Base-by-base conservation (phyloP, 2,888 invertebrate genomes). In the Exephanes ischioxanthus region DNA sequence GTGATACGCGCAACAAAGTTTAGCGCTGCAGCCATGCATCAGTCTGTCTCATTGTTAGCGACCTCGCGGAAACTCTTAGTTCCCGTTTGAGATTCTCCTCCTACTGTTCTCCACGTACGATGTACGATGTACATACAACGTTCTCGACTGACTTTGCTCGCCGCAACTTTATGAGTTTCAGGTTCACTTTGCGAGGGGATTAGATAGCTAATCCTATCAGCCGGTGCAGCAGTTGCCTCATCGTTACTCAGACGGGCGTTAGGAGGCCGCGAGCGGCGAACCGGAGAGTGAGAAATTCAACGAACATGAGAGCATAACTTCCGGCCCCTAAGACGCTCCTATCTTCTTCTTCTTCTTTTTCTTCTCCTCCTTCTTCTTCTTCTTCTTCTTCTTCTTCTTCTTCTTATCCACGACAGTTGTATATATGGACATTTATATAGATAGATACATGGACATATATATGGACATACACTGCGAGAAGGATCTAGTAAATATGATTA, bases 121-220 rank as follows among this genome's bases (percentile, higher is more conserved):
- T 41, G n/a, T 58, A 33, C 70, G 68, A 41, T 58, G 22, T 26
- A 58, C 55, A 11, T 26, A 26, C 3, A 58, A 26, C 61, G 45
- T 66, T 77, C 77, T 48, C 66, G n/a, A 30, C 51, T 55, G 71
- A 58, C 48, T 58, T 48, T 37, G 26, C 71, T 19, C 67, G 16
- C 63, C 79, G 45, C 63, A 37, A 70, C 82, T 76, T 51, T 68
- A 53, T 37, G 45, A 79, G 85, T 85, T 85, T 82, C 85, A 70
- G 78, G 82, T 82, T 85, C 85, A 75, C 82, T 85, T 75, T 70
- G 70, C 67, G 51, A 75, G 71, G 45, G 82, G 79, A 82, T 85
- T 82, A 85, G 81, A 85, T 76, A 82, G 45, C 78, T 82, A 85
- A 85, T 85, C 82, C 79, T 68, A 66, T 85, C 81, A 76, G 82